These are phyloP conservation scores for Recurvirostra avosetta DNA, from an alignment of 2,113 vertebrate species.

Conservation along the genomic window DNA sequence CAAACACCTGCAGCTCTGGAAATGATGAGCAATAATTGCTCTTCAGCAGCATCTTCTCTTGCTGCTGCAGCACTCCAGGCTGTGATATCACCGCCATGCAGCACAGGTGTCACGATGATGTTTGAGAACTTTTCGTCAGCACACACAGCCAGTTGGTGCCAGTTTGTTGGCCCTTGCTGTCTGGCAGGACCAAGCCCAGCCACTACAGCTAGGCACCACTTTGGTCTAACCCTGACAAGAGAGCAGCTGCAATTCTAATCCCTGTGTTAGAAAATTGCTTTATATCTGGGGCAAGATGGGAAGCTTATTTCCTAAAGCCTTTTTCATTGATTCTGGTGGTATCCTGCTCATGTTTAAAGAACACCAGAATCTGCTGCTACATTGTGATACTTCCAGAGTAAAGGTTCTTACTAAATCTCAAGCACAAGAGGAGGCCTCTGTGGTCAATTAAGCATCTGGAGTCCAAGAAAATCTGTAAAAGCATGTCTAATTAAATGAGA, in stretches of 20 bases:
- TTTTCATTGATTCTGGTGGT: neutral
- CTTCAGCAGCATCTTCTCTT: neutral
- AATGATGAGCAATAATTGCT: neutral
- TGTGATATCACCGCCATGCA: neutral
- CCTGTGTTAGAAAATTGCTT: neutral
- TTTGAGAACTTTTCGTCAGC: neutral
- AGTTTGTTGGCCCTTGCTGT: neutral
- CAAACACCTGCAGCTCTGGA: neutral
- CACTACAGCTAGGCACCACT: neutral
- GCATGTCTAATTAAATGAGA: neutral
- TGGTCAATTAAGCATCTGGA: neutral
- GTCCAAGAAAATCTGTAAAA: neutral
- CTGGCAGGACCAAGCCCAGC: neutral
- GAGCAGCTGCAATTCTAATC: neutral
- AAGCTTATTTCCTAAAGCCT: neutral
- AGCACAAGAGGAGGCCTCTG: neutral
- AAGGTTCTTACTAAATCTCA: neutral
- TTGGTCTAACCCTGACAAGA: neutral
- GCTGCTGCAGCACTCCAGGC: neutral
- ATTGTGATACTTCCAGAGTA: neutral
- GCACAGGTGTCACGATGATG: fast-evolving
- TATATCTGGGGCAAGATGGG: neutral
- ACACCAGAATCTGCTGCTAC: neutral
- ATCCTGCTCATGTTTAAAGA: neutral
- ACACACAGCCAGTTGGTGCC: neutral